These are phyloP conservation scores for Apodemus speciosus DNA, from an alignment of 2,113 vertebrate species.

Conservation along the genomic window DNA sequence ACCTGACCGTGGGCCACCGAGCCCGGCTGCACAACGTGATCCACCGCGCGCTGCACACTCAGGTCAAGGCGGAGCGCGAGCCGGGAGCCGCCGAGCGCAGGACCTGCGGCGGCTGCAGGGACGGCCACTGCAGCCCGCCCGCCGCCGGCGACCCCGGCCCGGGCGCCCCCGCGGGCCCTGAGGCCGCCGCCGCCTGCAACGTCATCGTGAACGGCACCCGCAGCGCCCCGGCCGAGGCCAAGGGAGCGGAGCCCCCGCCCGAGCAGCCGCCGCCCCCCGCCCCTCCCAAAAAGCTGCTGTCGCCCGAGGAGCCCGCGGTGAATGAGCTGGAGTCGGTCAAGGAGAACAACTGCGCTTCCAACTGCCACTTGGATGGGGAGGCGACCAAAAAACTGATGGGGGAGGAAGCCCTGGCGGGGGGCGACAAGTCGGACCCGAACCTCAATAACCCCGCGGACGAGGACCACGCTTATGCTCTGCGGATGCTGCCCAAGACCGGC, in stretches of 20 bases:
- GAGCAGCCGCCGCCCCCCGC: conserved; percentile 69
- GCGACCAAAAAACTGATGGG: conserved; percentile 88
- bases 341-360: conserved; percentile 95
- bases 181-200: conserved; percentile 92
- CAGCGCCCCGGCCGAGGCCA: conserved; percentile 84
- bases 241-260: conserved; percentile 80
- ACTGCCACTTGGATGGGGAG: conserved; percentile 91
- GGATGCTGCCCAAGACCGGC: conserved; percentile 95
- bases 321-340: conserved; percentile 97
- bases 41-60: conserved; percentile 91
- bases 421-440: conserved; percentile 92
- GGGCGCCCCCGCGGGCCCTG: conserved; percentile 83
- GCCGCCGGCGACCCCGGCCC: conserved; percentile 83
- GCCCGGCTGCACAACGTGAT: conserved; percentile 95
- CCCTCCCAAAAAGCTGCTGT: conserved; percentile 81
- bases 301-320: conserved; percentile 86
- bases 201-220: conserved; percentile 97
- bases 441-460: conserved; percentile 93
- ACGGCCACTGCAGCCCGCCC: conserved; percentile 87
- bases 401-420: conserved; percentile 89
- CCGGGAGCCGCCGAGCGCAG: conserved; percentile 85
- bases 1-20: conserved; percentile 94
- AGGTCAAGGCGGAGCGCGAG: conserved; percentile 94
- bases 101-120: conserved; percentile 87
- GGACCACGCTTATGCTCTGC: conserved; percentile 96